Evolutionary conservation across 2,888 invertebrate genomes (phyloP), one percentile per base, ranked within the genome.

Genomic region (Hirtodrosophila cameraria): DNA sequence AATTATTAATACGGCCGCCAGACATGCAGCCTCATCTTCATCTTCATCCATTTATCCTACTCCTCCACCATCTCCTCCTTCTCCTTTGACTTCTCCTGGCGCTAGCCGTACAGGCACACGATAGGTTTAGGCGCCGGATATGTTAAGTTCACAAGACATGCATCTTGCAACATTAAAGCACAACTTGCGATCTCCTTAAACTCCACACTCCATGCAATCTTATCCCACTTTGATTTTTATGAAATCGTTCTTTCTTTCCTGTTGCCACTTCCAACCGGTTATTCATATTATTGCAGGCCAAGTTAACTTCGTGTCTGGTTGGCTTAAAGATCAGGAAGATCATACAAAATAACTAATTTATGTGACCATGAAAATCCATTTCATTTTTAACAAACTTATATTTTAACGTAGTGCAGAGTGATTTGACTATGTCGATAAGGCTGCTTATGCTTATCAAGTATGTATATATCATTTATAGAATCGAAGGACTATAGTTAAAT

Each of bases 81-180:
- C 52, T 28, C 15, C 30, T 4, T 16, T 25, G 9, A 6, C 13
- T 23, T 9, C 35, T 9, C 9, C 23, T 42, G 69, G 69, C 68
- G 60, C 66, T 59, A 55, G 43, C 31, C 46, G 20, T 28, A 1
- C 35, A 45, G 55, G 36, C 60, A 45, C 52, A 50, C 62, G 69
- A 58, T 64, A 50, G 54, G 63, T 59, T 72, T 79, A 83, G 81
- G 87, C 88, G 88, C 88, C 88, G 88, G 88, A 88, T 86, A 82
- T 88, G 87, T 88, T 88, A 70, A 75, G 50, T 66, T 74, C n/a
- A 48, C 59, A 65, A 71, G 71, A 82, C 82, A 85, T 85, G 86
- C 82, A 46, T 62, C 68, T 78, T 63, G 68, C 61, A 31, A 68
- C 72, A 70, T 69, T 58, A 54, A 59, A 48, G 64, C 58, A 58